phyloP scores from a whole-genome alignment of 2,888 invertebrate genomes.

The Acleris emargana region DNA sequence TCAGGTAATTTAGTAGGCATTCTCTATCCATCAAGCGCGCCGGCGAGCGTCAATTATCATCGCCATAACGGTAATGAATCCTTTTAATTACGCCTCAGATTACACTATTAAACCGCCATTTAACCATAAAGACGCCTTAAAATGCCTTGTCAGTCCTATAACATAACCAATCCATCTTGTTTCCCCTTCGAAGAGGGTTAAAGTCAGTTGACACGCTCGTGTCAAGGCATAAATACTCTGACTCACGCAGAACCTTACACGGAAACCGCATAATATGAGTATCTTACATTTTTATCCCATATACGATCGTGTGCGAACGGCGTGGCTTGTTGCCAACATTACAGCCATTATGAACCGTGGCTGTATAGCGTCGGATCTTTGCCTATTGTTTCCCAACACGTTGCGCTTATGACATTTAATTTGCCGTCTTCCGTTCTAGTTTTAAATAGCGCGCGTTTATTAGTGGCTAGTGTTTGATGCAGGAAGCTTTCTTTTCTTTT shows the following conservation, averaged over 20 bases:
- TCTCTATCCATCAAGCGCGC: not conserved
- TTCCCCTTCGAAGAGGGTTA: slow-evolving; percentile 17
- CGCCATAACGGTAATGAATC: slow-evolving; percentile 2
- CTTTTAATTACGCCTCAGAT: not conserved
- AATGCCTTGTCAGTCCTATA: slow-evolving; percentile 16
- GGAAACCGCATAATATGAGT: slow-evolving; percentile 50
- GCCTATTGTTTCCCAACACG: slow-evolving; percentile 55
- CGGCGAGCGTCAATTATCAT: not conserved
- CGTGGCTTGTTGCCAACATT: slow-evolving; percentile 59
- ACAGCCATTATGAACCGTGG: slow-evolving; percentile 19
- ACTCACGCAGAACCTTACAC: slow-evolving; percentile 57
- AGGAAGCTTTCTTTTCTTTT: not conserved
- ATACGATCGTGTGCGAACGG: slow-evolving; percentile 62
- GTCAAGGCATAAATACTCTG: slow-evolving; percentile 40
- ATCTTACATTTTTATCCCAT: slow-evolving; percentile 67
- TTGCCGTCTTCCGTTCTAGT: not conserved
- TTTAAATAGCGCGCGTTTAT: not conserved
- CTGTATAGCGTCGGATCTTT: slow-evolving; percentile 41
- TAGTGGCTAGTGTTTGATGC: not conserved
- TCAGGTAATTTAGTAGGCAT: slow-evolving; percentile 17
- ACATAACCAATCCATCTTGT: slow-evolving; percentile 11
- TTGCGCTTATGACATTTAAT: not conserved
- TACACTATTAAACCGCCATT: slow-evolving; percentile 1
- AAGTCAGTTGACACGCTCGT: slow-evolving; percentile 11
- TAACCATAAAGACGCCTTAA: slow-evolving; percentile 12